phyloP scores from a whole-genome alignment of 2,797 vertebrate genomes.

The Hypotaenidia philippensis region DNA sequence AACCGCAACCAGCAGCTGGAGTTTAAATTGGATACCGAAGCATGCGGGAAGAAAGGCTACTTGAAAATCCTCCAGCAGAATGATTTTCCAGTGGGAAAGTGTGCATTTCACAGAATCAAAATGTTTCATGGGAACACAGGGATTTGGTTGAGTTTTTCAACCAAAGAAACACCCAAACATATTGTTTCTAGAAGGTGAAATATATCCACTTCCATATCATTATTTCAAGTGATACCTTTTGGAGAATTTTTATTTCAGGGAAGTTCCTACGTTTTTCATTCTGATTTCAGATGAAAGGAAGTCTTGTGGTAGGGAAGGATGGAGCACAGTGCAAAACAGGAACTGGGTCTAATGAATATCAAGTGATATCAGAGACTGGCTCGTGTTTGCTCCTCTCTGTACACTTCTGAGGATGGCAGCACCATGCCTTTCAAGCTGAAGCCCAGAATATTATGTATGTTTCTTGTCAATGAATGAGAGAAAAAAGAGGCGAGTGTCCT shows the following conservation, averaged over 20 bases:
- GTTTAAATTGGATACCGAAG: conserved; percentile 35
- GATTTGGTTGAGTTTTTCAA: background rate
- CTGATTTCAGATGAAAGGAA: background rate
- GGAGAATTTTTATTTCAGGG: background rate
- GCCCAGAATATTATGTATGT: background rate
- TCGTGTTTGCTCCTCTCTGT: background rate
- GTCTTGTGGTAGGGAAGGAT: background rate
- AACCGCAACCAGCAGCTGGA: conserved; percentile 44
- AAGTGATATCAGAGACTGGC: background rate
- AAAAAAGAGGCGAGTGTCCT: background rate
- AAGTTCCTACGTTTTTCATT: background rate
- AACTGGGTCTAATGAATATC: background rate
- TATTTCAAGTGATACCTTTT: background rate
- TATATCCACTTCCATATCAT: background rate
- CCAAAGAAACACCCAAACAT: background rate
- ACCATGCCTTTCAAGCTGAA: background rate
- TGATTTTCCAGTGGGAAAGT: conserved; percentile 34
- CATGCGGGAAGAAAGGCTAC: background rate
- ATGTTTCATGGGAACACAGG: background rate
- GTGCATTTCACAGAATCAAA: background rate
- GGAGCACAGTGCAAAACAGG: background rate
- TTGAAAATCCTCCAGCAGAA: conserved; percentile 50
- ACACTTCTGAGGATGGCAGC: background rate
- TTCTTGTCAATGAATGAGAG: background rate
- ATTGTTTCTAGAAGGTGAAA: background rate